A percentile compares a stretch with the other conserved stretches of the same genome.
phyloP scores from a whole-genome alignment of 2,113 vertebrate genomes.

The Petromus typicus region DNA sequence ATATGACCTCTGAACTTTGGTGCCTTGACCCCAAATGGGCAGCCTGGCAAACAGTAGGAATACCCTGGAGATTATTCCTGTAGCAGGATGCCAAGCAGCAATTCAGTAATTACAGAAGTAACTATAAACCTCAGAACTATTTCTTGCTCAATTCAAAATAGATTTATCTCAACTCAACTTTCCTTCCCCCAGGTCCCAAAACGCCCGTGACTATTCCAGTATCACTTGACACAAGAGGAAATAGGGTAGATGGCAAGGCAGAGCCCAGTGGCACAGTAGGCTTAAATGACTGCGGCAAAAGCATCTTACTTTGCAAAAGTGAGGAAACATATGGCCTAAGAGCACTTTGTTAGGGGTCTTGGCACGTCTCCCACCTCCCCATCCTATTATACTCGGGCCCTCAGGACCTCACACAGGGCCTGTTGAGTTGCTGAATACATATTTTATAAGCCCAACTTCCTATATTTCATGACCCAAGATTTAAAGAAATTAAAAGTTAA shows the following conservation, averaged over 20 bases:
- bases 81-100: background rate
- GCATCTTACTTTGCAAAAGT: background rate
- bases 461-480: background rate
- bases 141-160: background rate
- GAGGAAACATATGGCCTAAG: background rate
- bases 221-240: background rate
- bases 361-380: background rate
- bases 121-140: background rate
- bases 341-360: background rate
- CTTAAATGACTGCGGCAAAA: background rate
- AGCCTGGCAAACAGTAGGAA: background rate
- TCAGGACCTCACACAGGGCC: background rate
- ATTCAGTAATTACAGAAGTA: background rate
- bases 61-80: background rate
- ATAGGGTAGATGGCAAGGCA: background rate
- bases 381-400: background rate
- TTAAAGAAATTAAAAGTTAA: background rate
- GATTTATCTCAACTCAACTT: background rate
- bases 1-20: background rate
- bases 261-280: background rate
- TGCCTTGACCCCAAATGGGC: background rate
- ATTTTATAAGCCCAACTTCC: background rate
- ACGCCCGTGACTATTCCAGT: background rate
- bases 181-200: background rate
- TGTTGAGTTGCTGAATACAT: background rate